phyloP scores from a whole-genome alignment of 23 tunicate genomes.

The Trididemnum miniatum region DNA sequence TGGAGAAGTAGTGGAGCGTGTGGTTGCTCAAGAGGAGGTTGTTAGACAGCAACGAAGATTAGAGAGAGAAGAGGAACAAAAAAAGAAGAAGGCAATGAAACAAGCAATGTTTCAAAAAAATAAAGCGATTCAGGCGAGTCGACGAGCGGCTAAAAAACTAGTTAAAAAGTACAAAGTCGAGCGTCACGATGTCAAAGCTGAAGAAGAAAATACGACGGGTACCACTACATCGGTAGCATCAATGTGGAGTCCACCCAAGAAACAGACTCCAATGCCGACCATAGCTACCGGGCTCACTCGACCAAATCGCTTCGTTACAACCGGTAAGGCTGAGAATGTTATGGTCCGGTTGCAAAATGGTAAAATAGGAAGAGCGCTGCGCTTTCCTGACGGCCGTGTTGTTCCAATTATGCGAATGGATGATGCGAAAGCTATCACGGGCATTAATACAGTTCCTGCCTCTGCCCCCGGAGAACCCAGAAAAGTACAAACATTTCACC shows the following conservation, averaged over 20 bases:
- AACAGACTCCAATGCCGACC: neutral
- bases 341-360: constrained; percentile 66
- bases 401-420: constrained; percentile 57
- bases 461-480: neutral
- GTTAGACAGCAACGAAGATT: constrained; percentile 38
- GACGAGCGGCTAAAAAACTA: constrained; percentile 15
- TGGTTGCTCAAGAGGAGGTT: constrained; percentile 42
- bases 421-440: constrained; percentile 37
- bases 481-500: neutral
- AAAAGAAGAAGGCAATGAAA: constrained; percentile 17
- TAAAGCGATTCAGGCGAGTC: constrained; percentile 21
- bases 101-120: constrained; percentile 22
- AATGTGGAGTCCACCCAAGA: constrained; percentile 34
- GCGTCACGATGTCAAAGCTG: constrained; percentile 1
- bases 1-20: constrained; percentile 47
- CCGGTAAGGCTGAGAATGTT: constrained; percentile 30
- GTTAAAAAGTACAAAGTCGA: constrained; percentile 13
- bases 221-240: neutral
- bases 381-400: constrained; percentile 66
- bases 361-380: constrained; percentile 49
- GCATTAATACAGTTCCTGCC: constrained; percentile 21
- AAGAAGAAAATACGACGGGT: neutral
- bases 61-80: constrained; percentile 43
- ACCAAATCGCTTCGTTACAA: neutral
- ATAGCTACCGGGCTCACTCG: neutral